Base-by-base conservation (phyloP, 2,888 invertebrate species). In the Brachyptera putata region DNA sequence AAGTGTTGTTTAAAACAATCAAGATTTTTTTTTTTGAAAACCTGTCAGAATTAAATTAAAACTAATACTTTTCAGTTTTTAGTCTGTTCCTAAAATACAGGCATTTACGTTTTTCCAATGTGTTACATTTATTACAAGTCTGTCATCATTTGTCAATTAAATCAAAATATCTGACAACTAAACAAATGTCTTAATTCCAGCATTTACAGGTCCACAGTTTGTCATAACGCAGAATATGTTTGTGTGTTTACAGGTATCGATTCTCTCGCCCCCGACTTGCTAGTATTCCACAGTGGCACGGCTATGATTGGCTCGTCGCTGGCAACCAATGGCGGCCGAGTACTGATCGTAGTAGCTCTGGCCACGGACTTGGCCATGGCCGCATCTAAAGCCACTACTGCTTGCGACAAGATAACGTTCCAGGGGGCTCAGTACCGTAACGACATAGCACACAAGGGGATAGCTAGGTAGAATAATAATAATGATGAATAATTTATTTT, bases 391-490 rank as follows among this genome's bases (percentile, higher is more conserved):
- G 92, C 92, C 16, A 86, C 87, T 0, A 76, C 79, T 57, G 85
- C 88, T 16, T 93, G 89, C 18, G 77, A 81, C n/a, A 71, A 74
- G 3, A 85, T 98, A 13, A 77, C 80, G 65, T 98, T 96, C 76
- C 85, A 89, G 14, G 95, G 93, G 0, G 85, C 86, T 3, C 93
- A 93, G 72, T 91, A 84, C 70, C 79, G 98, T 63, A 88, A 79
- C 68, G 98, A 98, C 71, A 98, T 98, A 71, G 96, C 89, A 0
- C 85, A 89, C 65, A 86, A 91, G 70, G 92, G 91, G 34, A 86
- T 94, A 66, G 82, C 87, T 69, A 85, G 89, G 93, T 91, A 76
- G n/a, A n/a, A n/a, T n/a, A n/a, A n/a, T 70, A n/a, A n/a, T n/a
- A n/a, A n/a, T n/a, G n/a, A 65, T 67, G 69, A 41, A 36, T 5